phyloP scores from a whole-genome alignment of 2,888 invertebrate species.

The Torymus aiolomorphi region DNA sequence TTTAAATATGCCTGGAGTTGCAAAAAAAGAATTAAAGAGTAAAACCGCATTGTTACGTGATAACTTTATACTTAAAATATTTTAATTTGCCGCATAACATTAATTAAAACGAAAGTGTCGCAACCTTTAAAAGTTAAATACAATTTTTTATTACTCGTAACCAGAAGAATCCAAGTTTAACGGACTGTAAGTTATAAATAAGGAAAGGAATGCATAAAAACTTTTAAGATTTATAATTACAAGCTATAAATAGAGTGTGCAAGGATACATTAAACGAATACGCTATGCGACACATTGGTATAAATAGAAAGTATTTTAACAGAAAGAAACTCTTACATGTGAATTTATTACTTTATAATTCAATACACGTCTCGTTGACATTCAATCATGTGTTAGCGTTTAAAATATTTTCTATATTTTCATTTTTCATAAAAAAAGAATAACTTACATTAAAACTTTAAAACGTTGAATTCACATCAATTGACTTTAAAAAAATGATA shows the following conservation, averaged over 20 bases:
- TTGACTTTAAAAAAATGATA: too few relatives aligned
- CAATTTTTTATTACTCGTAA: constrained; percentile 13
- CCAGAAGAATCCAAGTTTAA: not conserved
- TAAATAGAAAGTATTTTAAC: not conserved
- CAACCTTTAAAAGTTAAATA: not conserved
- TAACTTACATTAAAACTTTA: too few relatives aligned
- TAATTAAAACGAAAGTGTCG: not conserved
- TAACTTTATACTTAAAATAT: not conserved
- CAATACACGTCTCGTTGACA: too few relatives aligned
- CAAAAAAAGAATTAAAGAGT: too few relatives aligned
- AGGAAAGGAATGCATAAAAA: not conserved
- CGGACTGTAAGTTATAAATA: constrained; percentile 15
- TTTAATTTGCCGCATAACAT: constrained; percentile 27
- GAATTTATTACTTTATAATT: too few relatives aligned
- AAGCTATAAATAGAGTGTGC: constrained; percentile 6
- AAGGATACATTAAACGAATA: constrained; percentile 21
- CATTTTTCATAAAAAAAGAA: too few relatives aligned
- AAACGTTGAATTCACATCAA: too few relatives aligned
- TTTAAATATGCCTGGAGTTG: too few relatives aligned
- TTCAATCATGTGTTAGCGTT: too few relatives aligned
- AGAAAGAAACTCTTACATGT: too few relatives aligned
- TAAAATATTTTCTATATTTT: too few relatives aligned
- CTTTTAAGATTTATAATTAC: constrained; percentile 18
- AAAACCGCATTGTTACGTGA: too few relatives aligned
- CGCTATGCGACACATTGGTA: constrained; percentile 32